These are phyloP conservation scores for Huso huso DNA, from an alignment of 2,797 vertebrate species.

Conservation along the genomic window DNA sequence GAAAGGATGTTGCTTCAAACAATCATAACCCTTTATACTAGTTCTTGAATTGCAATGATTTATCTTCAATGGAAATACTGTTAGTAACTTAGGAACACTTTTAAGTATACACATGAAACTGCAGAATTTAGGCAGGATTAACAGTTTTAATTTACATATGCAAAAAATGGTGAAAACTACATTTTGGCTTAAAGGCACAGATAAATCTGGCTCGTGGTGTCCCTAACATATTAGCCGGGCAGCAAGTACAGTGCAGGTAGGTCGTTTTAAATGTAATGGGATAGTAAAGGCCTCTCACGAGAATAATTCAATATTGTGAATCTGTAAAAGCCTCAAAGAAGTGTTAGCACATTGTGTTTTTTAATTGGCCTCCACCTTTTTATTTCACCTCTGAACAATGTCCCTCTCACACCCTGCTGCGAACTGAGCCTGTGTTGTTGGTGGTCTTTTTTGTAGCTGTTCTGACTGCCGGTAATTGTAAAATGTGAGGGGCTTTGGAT, in stretches of 20 bases:
- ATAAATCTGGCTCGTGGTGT: too few species aligned
- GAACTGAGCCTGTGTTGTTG: conserved; percentile 2
- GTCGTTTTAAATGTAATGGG: conserved; percentile 9
- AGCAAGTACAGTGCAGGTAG: conserved; percentile 5
- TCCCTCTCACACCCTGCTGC: conserved; percentile 8
- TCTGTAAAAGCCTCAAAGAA: conserved; percentile 14
- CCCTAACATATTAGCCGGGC: background rate
- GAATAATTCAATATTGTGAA: conserved; percentile 9
- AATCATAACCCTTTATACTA: too few species aligned
- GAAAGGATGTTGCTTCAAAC: too few species aligned
- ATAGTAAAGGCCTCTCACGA: conserved; percentile 7
- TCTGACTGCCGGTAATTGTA: conserved; percentile 6
- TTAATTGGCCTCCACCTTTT: conserved; percentile 15
- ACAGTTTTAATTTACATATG: too few species aligned
- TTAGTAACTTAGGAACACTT: too few species aligned
- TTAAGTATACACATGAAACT: too few species aligned
- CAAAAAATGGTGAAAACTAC: too few species aligned
- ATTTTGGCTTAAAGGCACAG: too few species aligned
- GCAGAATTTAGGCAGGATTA: too few species aligned
- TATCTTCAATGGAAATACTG: too few species aligned
- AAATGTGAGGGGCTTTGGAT: background rate
- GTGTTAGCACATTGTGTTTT: background rate
- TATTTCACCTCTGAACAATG: conserved; percentile 8
- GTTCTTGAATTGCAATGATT: too few species aligned
- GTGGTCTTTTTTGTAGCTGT: conserved; percentile 6